Evolutionary conservation across 2,888 invertebrate genomes (phyloP).

Genomic region (Geophilus truncorum): DNA sequence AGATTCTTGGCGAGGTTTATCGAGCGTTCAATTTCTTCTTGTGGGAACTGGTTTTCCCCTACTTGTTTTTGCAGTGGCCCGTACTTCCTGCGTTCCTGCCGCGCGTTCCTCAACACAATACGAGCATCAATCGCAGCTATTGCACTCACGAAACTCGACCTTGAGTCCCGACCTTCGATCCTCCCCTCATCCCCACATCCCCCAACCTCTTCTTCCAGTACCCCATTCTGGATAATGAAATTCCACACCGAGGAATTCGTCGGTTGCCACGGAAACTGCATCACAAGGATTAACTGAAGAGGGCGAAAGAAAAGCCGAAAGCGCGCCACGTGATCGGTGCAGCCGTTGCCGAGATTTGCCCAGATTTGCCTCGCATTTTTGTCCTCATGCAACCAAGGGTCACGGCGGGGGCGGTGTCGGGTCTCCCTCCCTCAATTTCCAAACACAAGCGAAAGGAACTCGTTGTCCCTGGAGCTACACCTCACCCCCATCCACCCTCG

Average conservation of each 20-base stretch:
- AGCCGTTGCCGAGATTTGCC: not conserved
- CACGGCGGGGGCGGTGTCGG: not conserved
- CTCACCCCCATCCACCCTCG: slow-evolving; percentile 1
- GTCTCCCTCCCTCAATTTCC: not conserved
- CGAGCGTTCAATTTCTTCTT: not conserved
- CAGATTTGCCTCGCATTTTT: not conserved
- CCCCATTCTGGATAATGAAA: not conserved
- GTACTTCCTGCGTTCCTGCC: not conserved
- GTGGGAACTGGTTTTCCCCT: slow-evolving; percentile 1
- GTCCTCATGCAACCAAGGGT: too few species aligned
- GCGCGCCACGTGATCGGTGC: not conserved
- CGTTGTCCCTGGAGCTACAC: not conserved
- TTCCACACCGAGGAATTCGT: not conserved
- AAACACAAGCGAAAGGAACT: not conserved
- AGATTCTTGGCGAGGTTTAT: not conserved
- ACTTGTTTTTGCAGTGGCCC: not conserved
- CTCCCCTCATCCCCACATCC: too few species aligned
- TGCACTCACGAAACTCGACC: not conserved
- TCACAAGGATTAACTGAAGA: not conserved
- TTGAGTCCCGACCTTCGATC: not conserved
- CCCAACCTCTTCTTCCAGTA: not conserved
- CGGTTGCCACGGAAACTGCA: not conserved
- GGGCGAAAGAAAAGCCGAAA: not conserved
- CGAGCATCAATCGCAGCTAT: not conserved
- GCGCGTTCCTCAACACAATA: not conserved